These are phyloP conservation scores for Macropis europaea DNA, from an alignment of 2,888 invertebrate genomes.

Conservation along the genomic window DNA sequence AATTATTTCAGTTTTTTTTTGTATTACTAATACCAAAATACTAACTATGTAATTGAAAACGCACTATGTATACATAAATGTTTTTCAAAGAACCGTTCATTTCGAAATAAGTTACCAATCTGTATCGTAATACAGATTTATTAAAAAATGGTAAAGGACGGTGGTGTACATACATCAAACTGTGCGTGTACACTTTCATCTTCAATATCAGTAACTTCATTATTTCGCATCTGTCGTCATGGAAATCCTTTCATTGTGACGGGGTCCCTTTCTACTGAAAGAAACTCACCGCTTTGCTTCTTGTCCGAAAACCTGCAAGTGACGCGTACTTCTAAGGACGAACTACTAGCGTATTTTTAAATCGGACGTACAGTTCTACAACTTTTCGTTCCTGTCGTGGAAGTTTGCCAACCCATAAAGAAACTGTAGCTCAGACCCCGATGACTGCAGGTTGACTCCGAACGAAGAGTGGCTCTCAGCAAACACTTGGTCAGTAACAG, in stretches of 20 bases:
- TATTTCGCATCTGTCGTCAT: not conserved
- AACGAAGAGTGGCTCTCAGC: not conserved
- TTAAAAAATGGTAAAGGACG: no score
- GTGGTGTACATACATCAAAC: no score
- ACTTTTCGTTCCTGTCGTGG: constrained; percentile 9
- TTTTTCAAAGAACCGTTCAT: no score
- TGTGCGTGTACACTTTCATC: no score
- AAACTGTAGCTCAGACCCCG: not conserved
- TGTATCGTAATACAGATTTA: no score
- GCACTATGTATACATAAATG: no score
- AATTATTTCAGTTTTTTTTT: no score
- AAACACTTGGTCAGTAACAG: constrained; percentile 10
- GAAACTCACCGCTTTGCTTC: not conserved
- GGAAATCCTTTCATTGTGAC: not conserved
- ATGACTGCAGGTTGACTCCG: not conserved
- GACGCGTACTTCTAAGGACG: constrained; percentile 1
- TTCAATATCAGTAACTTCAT: no score
- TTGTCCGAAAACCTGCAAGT: not conserved
- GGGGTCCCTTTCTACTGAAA: not conserved
- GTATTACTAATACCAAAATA: no score
- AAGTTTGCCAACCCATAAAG: constrained; percentile 27
- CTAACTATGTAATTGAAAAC: no score
- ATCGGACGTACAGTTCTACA: constrained; percentile 4
- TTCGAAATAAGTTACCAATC: no score
- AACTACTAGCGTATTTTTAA: constrained; percentile 23